Base-by-base conservation (phyloP, 1,140 invertebrate genomes). In the Drosophila trapezifrons region DNA sequence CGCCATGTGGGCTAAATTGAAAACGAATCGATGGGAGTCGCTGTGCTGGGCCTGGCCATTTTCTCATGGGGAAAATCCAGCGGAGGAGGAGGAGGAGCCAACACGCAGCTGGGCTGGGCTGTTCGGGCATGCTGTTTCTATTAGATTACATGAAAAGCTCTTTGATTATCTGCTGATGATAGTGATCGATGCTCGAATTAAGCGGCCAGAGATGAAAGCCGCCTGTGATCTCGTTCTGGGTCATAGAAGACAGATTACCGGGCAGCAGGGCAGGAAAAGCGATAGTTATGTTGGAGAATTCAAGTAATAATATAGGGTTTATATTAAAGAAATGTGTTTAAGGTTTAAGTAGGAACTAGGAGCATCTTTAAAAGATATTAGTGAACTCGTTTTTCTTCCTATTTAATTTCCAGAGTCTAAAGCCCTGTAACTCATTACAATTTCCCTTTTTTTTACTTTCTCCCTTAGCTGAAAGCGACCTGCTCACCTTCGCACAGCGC, bases 381-480 rank as follows among this genome's bases (percentile, higher is more conserved):
- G 13, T 35, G 49, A 1, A 13, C 5, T 0, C 18, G 25, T 51
- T 32, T 51, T 32, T 3, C 10, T 13, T 13, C 0, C 17, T 51
- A 13, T 18, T 51, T 8, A n/a, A n/a, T n/a, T n/a, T n/a, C n/a
- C n/a, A n/a, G n/a, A n/a, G n/a, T n/a, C n/a, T n/a, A n/a, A n/a
- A n/a, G n/a, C n/a, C n/a, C n/a, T n/a, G n/a, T n/a, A n/a, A n/a
- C n/a, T n/a, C n/a, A 63, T 38, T 9, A n/a, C 13, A 1, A 10
- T 46, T 45, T 66, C 9, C 18, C 8, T n/a, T n/a, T 77, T 67
- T 37, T 80, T 85, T 92, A 82, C 20, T 95, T 89, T 95, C 51
- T 54, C 8, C 32, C 18, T 45, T 94, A 97, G 96, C 96, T 92
- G 96, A 96, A 94, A 96, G 96, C 81, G 96, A 97, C 93, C 95